phyloP scores from a whole-genome alignment of 2,797 vertebrate species.

The Microctenopoma lineatum region DNA sequence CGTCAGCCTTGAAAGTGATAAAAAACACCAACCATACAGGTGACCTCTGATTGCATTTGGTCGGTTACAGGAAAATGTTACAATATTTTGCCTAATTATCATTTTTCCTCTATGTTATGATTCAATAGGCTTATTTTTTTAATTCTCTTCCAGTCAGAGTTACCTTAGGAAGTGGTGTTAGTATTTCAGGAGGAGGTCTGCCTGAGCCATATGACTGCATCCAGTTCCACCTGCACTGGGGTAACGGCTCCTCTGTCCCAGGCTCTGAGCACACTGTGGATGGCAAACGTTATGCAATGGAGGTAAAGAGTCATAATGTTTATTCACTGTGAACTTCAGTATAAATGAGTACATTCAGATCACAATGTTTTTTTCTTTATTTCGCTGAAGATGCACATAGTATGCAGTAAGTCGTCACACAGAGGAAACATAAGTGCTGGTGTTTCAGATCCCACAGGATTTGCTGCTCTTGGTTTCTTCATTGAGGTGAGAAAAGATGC shows the following conservation, averaged over 20 bases:
- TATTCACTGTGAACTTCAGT: background rate
- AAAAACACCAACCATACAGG: conserved; percentile 72
- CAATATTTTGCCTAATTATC: background rate
- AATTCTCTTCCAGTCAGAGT: conserved; percentile 69
- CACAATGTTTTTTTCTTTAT: background rate
- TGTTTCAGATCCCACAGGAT: conserved; percentile 46
- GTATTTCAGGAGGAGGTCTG: conserved; percentile 69
- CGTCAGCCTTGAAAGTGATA: background rate
- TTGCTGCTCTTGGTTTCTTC: conserved; percentile 80
- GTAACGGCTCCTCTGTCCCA: conserved; percentile 42
- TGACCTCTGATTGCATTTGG: conserved; percentile 18
- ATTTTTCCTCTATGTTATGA: background rate
- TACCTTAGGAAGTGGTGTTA: accelerated
- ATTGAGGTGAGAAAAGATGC: conserved; percentile 73
- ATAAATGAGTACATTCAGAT: background rate
- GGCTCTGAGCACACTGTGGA: conserved; percentile 85
- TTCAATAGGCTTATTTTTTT: background rate
- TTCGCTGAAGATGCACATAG: conserved; percentile 80
- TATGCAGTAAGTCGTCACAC: conserved; percentile 64
- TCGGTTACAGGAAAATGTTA: too few species aligned
- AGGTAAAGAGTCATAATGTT: conserved; percentile 68
- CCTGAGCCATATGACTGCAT: conserved; percentile 50
- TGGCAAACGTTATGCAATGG: conserved; percentile 77
- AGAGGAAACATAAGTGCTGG: conserved; percentile 30
- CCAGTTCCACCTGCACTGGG: conserved; percentile 86